Conservation (phyloP, 1,140 invertebrate genomes). For the Stegodyphus mimosarum region DNA sequence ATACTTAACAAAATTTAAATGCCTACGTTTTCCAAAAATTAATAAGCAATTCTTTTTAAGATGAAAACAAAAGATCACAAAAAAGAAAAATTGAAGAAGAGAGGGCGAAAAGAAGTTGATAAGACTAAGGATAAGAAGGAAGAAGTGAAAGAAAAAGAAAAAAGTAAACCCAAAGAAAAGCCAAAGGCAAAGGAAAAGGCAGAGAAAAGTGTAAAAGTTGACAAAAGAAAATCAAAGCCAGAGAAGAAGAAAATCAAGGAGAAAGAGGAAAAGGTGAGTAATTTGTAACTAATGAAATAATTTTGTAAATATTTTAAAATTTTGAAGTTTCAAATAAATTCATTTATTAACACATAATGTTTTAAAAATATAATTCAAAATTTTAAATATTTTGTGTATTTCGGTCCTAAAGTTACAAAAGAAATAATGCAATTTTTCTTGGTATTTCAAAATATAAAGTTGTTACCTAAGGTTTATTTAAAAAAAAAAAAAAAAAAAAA, state of each 20-base stretch:
- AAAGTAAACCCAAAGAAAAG: constrained; percentile 38
- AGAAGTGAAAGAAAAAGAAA: constrained; percentile 50
- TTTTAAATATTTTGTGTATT: no score
- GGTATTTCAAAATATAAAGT: no score
- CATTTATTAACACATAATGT: no score
- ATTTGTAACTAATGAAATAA: background rate
- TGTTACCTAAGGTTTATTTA: no score
- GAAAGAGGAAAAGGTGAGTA: constrained; percentile 47
- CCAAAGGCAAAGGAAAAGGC: constrained; percentile 30
- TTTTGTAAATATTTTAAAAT: no score
- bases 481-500: no score
- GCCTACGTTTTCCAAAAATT: no score
- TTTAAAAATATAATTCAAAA: no score
- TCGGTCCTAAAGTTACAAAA: no score
- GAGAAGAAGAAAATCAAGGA: constrained; percentile 57
- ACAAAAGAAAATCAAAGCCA: constrained; percentile 55
- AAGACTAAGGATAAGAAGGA: constrained; percentile 49
- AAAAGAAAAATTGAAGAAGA: constrained; percentile 58
- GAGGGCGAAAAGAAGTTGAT: constrained; percentile 47
- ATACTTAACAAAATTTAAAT: no score
- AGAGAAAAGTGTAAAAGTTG: constrained; percentile 51
- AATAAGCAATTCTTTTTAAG: constrained; percentile 5
- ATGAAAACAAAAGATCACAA: constrained; percentile 45
- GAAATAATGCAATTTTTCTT: no score
- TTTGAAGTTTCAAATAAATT: no score